Evolutionary conservation across 2,797 vertebrate genomes (phyloP), one percentile per base, ranked within the genome.

Genomic region (Lutjanus campechanus): DNA sequence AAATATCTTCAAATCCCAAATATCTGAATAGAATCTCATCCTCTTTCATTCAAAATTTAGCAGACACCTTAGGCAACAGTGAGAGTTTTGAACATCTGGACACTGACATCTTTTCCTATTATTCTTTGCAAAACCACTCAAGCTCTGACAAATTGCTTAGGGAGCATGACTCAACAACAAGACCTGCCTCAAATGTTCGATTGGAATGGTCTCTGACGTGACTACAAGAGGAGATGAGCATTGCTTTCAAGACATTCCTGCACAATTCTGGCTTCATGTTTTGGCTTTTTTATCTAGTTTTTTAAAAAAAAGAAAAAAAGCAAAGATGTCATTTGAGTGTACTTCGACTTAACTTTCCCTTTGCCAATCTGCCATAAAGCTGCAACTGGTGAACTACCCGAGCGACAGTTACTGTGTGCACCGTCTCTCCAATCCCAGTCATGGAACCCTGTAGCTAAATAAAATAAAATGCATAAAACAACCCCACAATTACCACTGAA

Each of bases 111-210:
- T 63, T 54, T 8, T 12, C 11, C 41, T 40, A 68, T 72, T 51
- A 68, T 55, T 75, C 19, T 73, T 77, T 68, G 51, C 25, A 69
- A 59, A 88, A 67, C 46, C 62, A 47, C 43, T 74, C 56, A 63
- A 64, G 54, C 55, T 41, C 69, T 78, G 49, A 66, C n/a, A 75
- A 77, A 78, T 47, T 63, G 65, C 67, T 68, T 25, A 22, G 76
- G 69, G 70, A 81, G 61, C 50, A 47, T 85, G 70, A 78, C 68
- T 77, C 71, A 76, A 65, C 71, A 72, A 71, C 53, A 51, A 44
- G 22, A 76, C 36, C 59, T 66, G 67, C 36, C n/a, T 69, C 53
- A 54, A 71, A 65, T 60, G 41, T 72, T 76, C 13, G 17, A 68
- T 61, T 73, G 51, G 40, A 78, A 60, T 63, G 46, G 22, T 68